These are phyloP conservation scores for Pseudoips prasinana DNA, from an alignment of 2,888 invertebrate genomes.

Conservation along the genomic window DNA sequence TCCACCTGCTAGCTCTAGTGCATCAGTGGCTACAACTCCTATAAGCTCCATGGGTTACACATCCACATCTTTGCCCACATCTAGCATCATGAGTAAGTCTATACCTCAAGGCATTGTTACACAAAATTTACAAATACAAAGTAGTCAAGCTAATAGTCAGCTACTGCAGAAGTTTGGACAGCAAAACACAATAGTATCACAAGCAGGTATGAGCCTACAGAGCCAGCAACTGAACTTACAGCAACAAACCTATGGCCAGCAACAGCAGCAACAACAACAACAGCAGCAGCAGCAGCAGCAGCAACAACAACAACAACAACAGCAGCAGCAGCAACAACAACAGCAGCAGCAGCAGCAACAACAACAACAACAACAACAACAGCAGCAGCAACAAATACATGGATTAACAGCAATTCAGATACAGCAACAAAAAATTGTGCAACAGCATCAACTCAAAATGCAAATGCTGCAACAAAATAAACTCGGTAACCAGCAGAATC, in stretches of 20 bases:
- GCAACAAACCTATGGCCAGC: constrained; percentile 48
- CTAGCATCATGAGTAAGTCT: constrained; percentile 66
- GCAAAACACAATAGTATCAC: constrained; percentile 61
- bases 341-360: constrained; percentile 52
- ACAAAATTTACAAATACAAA: constrained; percentile 71
- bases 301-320: constrained; percentile 28
- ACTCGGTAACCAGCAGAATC: constrained; percentile 46
- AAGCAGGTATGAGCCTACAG: constrained; percentile 53
- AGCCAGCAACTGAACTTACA: constrained; percentile 62
- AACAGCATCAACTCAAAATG: constrained; percentile 82
- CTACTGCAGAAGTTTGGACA: constrained; percentile 70
- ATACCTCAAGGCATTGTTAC: constrained; percentile 68
- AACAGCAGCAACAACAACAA: constrained; percentile 42
- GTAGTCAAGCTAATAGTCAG: constrained; percentile 61
- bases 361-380: constrained; percentile 38
- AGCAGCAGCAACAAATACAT: constrained; percentile 59
- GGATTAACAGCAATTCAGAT: constrained; percentile 73
- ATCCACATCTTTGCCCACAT: constrained; percentile 57
- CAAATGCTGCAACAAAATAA: constrained; percentile 69
- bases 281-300: constrained; percentile 41
- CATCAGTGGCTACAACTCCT: constrained; percentile 59
- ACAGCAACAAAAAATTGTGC: constrained; percentile 80
- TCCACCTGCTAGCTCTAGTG: constrained; percentile 73
- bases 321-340: constrained; percentile 32
- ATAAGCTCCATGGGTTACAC: constrained; percentile 69